Evolutionary conservation across 2,797 vertebrate species (phyloP).

Genomic region (Anguilla pacifica): DNA sequence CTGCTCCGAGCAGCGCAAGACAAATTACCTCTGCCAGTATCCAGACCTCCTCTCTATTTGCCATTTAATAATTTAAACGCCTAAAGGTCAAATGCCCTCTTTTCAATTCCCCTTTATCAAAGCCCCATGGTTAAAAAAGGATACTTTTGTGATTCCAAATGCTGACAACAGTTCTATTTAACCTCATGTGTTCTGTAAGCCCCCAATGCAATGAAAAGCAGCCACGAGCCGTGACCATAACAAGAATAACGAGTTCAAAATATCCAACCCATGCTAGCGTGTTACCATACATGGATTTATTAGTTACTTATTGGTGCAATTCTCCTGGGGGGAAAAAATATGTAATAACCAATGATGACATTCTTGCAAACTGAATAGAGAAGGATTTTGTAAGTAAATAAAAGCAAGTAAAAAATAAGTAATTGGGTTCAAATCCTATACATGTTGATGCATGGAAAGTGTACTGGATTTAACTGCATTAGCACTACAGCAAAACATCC

Average conservation of each 20-base stretch:
- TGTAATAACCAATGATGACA: not conserved
- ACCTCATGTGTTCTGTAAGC: slow-evolving; percentile 60
- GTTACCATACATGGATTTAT: not conserved
- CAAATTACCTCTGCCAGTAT: slow-evolving; percentile 78
- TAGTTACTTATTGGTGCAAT: not conserved
- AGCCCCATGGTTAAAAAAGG: slow-evolving; percentile 51
- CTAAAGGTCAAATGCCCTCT: slow-evolving; percentile 80
- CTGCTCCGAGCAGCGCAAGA: slow-evolving; percentile 58
- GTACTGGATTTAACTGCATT: not conserved
- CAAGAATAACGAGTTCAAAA: not conserved
- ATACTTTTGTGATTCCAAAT: not conserved
- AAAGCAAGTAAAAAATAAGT: not conserved
- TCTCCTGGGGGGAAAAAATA: not conserved
- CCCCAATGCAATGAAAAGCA: slow-evolving; percentile 1
- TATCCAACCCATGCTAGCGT: not conserved
- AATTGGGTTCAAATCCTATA: not conserved
- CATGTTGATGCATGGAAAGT: not conserved
- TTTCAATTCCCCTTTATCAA: slow-evolving; percentile 76
- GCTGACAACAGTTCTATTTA: slow-evolving; percentile 60
- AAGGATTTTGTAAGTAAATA: not conserved
- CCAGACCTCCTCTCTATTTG: slow-evolving; percentile 79
- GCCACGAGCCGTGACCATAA: not conserved
- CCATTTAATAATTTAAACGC: slow-evolving; percentile 83
- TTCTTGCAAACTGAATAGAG: not conserved
- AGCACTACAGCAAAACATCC: not conserved